Evolutionary conservation across 2,113 vertebrate genomes (phyloP), one percentile per base, ranked within the genome.

Genomic region (Psophia crepitans): DNA sequence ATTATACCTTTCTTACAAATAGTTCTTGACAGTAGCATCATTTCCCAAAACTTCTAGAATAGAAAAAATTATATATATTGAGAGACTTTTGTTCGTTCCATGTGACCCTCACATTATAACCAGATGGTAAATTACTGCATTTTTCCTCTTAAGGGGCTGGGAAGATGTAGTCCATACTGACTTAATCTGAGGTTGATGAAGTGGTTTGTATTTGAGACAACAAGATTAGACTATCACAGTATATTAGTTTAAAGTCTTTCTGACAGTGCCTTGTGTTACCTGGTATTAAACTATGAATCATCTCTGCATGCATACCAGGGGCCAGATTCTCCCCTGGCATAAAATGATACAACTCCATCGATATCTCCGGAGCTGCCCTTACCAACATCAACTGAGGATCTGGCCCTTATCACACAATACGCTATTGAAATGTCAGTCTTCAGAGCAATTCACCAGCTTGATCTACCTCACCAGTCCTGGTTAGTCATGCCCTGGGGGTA

Each of bases 151-250:
- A 70, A 94, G 94, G 53, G 61, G 19, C 81, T 94, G 70, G 87
- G 82, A 95, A 77, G 87, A 88, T 75, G 41, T 65, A 95, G 85
- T 79, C 95, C 94, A 96, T 97, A 88, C 91, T 96, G 94, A 89
- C 95, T 97, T 96, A 96, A 97, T 97, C 96, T 97, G 85, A 89
- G 92, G 74, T 23, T 97, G 96, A 97, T 96, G 93, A 97, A 97
- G 95, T 96, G 96, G 96, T 95, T 96, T 95, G 96, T 85, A 56
- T 95, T 89, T 83, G 89, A 97, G 95, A 95, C 93, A 97, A 91
- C 70, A 90, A 97, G 95, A 97, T 95, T 95, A 95, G 95, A 96
- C 97, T 96, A 97, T 97, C 11, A 30, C 91, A 97, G 95, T 90
- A 95, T 94, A 96, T 96, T 97, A 95, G 88, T 97, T 97, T 97